These are phyloP conservation scores for Typhlichthys eigenmanni DNA, from an alignment of 2,797 vertebrate species.

Conservation along the genomic window DNA sequence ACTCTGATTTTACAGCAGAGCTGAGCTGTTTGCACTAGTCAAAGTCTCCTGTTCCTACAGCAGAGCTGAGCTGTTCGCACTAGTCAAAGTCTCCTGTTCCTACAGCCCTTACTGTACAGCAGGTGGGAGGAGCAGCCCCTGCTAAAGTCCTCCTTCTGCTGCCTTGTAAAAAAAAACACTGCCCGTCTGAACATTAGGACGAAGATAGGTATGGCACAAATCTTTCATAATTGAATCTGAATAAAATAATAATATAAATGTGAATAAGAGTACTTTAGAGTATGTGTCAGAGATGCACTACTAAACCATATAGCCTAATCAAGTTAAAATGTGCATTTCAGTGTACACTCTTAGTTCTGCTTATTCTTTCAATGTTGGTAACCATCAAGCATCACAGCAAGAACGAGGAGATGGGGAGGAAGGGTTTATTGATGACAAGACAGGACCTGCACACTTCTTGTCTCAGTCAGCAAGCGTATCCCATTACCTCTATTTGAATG, in stretches of 20 bases:
- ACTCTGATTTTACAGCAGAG: slow-evolving; percentile 2
- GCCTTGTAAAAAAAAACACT: slow-evolving; percentile 12
- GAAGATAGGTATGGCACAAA: background rate
- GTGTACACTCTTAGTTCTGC: no score
- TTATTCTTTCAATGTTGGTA: no score
- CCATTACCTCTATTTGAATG: slow-evolving; percentile 7
- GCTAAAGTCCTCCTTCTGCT: slow-evolving; percentile 51
- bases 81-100: slow-evolving; percentile 23
- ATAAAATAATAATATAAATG: no score
- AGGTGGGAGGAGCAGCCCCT: slow-evolving; percentile 46
- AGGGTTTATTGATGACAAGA: slow-evolving; percentile 23
- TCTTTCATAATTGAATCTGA: no score
- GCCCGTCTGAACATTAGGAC: slow-evolving; percentile 15
- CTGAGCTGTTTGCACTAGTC: background rate
- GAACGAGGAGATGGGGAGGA: slow-evolving; percentile 21
- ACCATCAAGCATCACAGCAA: slow-evolving; percentile 3
- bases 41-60: slow-evolving; percentile 23
- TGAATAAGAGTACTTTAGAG: no score
- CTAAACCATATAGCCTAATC: no score
- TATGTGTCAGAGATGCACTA: no score
- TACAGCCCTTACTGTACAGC: slow-evolving; percentile 16
- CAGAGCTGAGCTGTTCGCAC: background rate
- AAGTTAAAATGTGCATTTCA: no score
- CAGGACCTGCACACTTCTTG: slow-evolving; percentile 29
- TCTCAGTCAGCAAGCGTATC: slow-evolving; percentile 13